These are phyloP conservation scores for Pterobdella sp. DNA, from an alignment of 2,888 invertebrate genomes.

Conservation along the genomic window DNA sequence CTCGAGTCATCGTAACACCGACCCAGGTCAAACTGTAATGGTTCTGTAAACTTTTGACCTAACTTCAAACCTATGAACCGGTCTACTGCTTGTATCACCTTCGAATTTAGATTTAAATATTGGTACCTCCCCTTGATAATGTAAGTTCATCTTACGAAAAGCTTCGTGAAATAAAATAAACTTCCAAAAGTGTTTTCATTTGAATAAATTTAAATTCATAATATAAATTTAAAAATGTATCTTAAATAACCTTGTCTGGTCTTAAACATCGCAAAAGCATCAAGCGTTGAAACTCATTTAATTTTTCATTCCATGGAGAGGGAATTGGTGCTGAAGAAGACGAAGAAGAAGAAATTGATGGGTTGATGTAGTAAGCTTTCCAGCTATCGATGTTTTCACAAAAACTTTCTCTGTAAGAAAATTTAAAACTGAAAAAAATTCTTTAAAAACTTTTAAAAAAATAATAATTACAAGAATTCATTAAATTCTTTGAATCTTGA, in stretches of 20 bases:
- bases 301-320: constrained; percentile 60
- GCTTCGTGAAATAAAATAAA: neutral
- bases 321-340: constrained; percentile 56
- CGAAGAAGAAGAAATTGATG: constrained; percentile 41
- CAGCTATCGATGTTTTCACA: constrained; percentile 57
- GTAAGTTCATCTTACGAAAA: neutral
- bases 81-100: constrained; percentile 56
- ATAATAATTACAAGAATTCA: constrained; percentile 32
- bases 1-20: constrained; percentile 79
- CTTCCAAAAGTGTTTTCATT: neutral
- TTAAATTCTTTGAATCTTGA: constrained; percentile 56
- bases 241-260: constrained; percentile 67
- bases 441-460: constrained; percentile 46
- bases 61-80: constrained; percentile 59
- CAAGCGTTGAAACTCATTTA: constrained; percentile 66
- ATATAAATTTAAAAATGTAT: neutral
- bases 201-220: neutral
- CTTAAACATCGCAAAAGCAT: constrained; percentile 72
- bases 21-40: constrained; percentile 77
- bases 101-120: constrained; percentile 9
- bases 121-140: too few relatives aligned
- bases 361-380: constrained; percentile 67
- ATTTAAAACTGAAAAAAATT: constrained; percentile 30
- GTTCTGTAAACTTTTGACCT: constrained; percentile 73
- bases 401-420: constrained; percentile 58